Percentiles rank a stretch among this genome's conserved stretches.
Evolutionary conservation across 2,113 vertebrate genomes (phyloP).

Genomic region (Halcyon malimbica): DNA sequence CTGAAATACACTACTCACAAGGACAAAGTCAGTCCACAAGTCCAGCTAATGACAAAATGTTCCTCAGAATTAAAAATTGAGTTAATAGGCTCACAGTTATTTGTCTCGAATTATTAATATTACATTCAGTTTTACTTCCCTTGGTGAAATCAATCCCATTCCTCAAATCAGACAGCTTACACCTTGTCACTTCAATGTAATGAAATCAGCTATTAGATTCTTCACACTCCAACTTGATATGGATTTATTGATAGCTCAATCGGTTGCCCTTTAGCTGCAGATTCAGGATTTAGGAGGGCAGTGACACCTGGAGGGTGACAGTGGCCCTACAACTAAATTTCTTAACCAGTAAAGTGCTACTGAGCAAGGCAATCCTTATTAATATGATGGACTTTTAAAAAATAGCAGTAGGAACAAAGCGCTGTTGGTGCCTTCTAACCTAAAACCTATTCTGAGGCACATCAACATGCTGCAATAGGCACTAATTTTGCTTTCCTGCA

Average conservation of each 20-base stretch:
- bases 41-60: constrained; percentile 27
- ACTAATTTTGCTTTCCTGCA: neutral
- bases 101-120: constrained; percentile 36
- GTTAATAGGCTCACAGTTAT: constrained; percentile 30
- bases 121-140: constrained; percentile 30
- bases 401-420: neutral
- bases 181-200: neutral
- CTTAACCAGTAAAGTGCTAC: neutral
- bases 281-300: neutral
- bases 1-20: neutral
- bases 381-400: neutral
- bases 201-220: constrained; percentile 10
- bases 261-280: neutral
- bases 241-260: constrained; percentile 12
- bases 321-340: neutral
- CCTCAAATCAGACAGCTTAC: neutral
- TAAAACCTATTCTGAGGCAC: neutral
- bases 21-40: neutral
- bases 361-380: neutral
- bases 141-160: constrained; percentile 43
- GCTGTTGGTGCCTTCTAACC: neutral
- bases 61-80: constrained; percentile 16
- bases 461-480: neutral
- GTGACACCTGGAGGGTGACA: neutral
- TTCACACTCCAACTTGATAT: neutral